Conservation (phyloP, 2,888 invertebrate species). For the Cryptocephalus primarius region DNA sequence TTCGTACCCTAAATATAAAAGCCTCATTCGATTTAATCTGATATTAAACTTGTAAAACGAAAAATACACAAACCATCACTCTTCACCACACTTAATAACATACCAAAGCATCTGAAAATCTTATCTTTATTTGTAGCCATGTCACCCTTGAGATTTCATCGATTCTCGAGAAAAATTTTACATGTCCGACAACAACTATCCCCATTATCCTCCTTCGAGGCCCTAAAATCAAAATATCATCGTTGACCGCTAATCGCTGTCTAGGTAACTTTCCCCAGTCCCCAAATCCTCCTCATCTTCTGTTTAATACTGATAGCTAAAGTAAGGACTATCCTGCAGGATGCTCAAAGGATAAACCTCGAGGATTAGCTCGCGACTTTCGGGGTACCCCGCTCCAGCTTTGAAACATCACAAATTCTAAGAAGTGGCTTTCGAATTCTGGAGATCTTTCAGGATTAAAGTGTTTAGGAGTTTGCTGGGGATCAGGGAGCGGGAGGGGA, state of each 20-base stretch:
- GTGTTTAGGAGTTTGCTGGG: neutral
- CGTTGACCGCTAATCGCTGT: constrained; percentile 8
- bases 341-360: constrained; percentile 24
- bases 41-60: no score
- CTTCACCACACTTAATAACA: no score
- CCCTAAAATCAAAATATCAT: neutral
- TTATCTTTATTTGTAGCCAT: no score
- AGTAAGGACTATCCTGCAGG: constrained; percentile 22
- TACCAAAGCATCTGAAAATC: no score
- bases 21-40: no score
- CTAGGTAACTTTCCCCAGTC: no score
- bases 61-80: no score
- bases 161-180: no score
- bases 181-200: no score
- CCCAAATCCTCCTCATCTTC: constrained; percentile 23
- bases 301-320: constrained; percentile 31
- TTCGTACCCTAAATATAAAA: no score
- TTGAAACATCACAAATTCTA: constrained; percentile 11
- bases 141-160: no score
- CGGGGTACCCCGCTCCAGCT: constrained; percentile 1
- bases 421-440: constrained; percentile 15
- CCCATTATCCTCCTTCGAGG: no score
- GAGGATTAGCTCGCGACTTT: neutral
- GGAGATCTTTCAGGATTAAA: neutral
- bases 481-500: constrained; percentile 1